phyloP scores from a whole-genome alignment of 2,797 vertebrate species.

The Paratrypauchen microcephalus region DNA sequence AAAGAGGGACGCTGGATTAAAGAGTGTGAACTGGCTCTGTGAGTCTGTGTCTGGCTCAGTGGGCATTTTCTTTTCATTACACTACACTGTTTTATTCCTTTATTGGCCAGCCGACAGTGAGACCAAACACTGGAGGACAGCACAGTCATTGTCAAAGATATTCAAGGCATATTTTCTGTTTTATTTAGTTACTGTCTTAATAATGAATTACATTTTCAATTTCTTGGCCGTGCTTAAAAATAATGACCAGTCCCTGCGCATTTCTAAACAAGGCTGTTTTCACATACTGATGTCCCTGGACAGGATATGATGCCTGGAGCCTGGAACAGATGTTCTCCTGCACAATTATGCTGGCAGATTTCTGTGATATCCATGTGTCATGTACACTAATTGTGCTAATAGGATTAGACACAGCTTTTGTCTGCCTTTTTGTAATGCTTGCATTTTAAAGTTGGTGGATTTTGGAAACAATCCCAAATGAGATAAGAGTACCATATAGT shows the following conservation, averaged over 20 bases:
- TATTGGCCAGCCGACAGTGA: conserved; percentile 66
- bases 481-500: not conserved
- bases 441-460: conserved; percentile 2
- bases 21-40: conserved; percentile 61
- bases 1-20: conserved; percentile 66
- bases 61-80: conserved; percentile 65
- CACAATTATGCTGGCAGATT: conserved; percentile 4
- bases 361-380: not conserved
- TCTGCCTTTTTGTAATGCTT: not conserved
- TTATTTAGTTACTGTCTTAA: too few relatives aligned
- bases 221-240: not conserved
- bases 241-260: not conserved
- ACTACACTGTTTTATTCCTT: conserved; percentile 58
- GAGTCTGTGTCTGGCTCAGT: conserved; percentile 62
- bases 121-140: conserved; percentile 43
- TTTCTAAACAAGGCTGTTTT: not conserved
- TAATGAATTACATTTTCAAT: not conserved
- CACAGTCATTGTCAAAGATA: conserved; percentile 10
- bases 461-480: not conserved
- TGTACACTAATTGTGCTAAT: not conserved
- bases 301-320: conserved; percentile 4
- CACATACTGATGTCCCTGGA: not conserved
- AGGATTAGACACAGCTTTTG: not conserved
- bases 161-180: conserved; percentile 1
- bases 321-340: conserved; percentile 1